Evolutionary conservation across 2,888 invertebrate species (phyloP).

Genomic region (Scaptomyza caliginosa): DNA sequence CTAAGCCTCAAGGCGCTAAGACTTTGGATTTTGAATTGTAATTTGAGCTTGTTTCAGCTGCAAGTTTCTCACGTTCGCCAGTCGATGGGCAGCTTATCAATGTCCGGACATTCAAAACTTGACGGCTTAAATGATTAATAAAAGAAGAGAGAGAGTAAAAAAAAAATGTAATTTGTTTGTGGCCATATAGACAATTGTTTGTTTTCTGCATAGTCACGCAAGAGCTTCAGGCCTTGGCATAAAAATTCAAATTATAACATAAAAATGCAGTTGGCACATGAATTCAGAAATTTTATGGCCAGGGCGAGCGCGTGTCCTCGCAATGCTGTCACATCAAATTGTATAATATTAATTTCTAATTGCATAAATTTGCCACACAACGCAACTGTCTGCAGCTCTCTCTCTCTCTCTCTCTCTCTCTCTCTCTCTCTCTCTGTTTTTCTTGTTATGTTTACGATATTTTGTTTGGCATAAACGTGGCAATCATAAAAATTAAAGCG

Average conservation of each 20-base stretch:
- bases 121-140: constrained; percentile 72
- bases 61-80: constrained; percentile 55
- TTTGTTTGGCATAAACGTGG: constrained; percentile 38
- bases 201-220: constrained; percentile 40
- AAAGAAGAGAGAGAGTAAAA: constrained; percentile 48
- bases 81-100: constrained; percentile 41
- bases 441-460: constrained; percentile 63
- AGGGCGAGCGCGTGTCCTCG: constrained; percentile 54
- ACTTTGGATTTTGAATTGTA: constrained; percentile 2
- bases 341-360: constrained; percentile 83
- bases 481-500: constrained; percentile 74
- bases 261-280: constrained; percentile 74
- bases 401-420: too few relatives aligned
- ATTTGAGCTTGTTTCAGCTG: constrained; percentile 47
- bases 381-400: background rate
- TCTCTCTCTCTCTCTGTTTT: background rate
- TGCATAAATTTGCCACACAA: constrained; percentile 78
- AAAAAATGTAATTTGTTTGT: background rate
- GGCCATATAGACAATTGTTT: constrained; percentile 47
- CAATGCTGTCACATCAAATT: constrained; percentile 61
- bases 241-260: constrained; percentile 67
- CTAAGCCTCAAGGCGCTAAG: constrained; percentile 23
- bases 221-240: too few relatives aligned
- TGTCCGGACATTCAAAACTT: constrained; percentile 12
- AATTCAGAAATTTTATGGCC: constrained; percentile 55